Percentiles rank a stretch among this genome's conserved stretches.
These are phyloP conservation scores for Sphenopsis melanotis DNA, from an alignment of 2,797 vertebrate species.

Conservation along the genomic window DNA sequence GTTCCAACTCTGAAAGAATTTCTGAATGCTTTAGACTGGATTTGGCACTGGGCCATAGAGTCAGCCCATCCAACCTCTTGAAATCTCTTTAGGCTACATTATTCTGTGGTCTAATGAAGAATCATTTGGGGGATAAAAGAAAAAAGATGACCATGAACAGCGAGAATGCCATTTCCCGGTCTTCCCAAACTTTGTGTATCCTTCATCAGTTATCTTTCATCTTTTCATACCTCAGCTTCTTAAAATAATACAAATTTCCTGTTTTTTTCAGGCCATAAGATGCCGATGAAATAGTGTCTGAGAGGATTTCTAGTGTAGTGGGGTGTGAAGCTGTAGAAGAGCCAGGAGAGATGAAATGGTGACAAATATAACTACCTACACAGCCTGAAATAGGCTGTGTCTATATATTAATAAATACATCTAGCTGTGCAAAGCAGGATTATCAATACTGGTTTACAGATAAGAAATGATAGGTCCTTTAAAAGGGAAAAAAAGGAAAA, in stretches of 20 bases:
- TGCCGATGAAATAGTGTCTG: not conserved
- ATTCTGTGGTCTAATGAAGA: not conserved
- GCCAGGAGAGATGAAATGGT: not conserved
- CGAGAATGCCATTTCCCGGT: not conserved
- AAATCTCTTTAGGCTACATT: not conserved
- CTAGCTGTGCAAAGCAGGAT: not conserved
- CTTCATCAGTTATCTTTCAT: not conserved
- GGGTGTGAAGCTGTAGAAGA: not conserved
- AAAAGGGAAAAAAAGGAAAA: not conserved
- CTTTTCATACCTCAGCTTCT: not conserved
- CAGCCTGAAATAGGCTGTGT: not conserved
- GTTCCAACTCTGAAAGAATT: not conserved
- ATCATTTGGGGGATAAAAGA: not conserved
- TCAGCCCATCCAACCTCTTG: not conserved
- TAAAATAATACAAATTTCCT: not conserved
- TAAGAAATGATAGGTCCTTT: not conserved
- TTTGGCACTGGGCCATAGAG: not conserved
- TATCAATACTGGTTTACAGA: not conserved
- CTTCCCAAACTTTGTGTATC: accelerated
- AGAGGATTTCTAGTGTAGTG: accelerated
- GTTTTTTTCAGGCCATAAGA: not conserved
- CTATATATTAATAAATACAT: not conserved
- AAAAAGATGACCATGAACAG: not conserved
- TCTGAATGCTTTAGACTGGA: not conserved
- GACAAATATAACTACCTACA: not conserved